Conservation (phyloP, 1,140 invertebrate species). For the Dendrolimus punctatus region DNA sequence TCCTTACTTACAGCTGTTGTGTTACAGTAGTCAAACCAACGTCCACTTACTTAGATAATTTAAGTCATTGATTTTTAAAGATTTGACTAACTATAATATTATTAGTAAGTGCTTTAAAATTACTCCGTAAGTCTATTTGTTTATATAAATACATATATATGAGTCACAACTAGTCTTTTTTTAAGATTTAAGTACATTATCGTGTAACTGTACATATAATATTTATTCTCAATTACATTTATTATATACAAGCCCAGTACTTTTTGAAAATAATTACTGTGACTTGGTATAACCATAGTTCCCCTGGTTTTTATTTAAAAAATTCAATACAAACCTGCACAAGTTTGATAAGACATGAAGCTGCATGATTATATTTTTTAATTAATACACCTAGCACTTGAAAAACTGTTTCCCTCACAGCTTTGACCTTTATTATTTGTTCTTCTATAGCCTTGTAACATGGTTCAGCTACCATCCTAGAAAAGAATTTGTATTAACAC, state of each 20-base stretch:
- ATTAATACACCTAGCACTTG: constrained; percentile 87
- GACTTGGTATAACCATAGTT: too few relatives aligned
- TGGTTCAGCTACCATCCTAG: constrained; percentile 77
- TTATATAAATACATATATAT: too few relatives aligned
- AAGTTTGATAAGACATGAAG: constrained; percentile 77
- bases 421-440: constrained; percentile 75
- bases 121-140: too few relatives aligned
- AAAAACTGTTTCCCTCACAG: constrained; percentile 78
- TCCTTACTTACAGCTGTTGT: too few relatives aligned
- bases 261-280: too few relatives aligned
- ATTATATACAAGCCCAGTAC: too few relatives aligned
- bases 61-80: not conserved
- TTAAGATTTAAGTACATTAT: too few relatives aligned
- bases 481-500: constrained; percentile 18
- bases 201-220: too few relatives aligned
- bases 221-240: too few relatives aligned
- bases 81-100: not conserved
- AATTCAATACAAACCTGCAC: constrained; percentile 72
- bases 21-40: too few relatives aligned
- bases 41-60: too few relatives aligned
- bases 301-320: constrained; percentile 7
- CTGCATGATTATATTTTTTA: constrained; percentile 85
- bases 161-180: too few relatives aligned
- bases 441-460: constrained; percentile 85
- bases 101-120: not conserved